Percentiles rank a stretch among this genome's conserved stretches.
Conservation (phyloP, 2,113 vertebrate genomes). For the Axis porcinus region DNA sequence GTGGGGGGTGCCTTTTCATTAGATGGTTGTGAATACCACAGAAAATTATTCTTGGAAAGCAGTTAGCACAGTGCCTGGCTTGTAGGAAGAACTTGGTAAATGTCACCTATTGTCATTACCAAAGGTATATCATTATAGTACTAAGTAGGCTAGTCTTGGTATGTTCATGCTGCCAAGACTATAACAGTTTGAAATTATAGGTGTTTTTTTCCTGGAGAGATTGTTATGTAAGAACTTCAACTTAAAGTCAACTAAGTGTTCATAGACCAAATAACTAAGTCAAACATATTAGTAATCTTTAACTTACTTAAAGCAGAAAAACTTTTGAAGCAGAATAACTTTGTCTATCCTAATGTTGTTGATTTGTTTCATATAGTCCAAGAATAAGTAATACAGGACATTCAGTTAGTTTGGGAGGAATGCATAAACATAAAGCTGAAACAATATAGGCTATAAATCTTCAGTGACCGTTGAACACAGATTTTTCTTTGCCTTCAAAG, state of each 20-base stretch:
- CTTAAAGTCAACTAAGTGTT: background rate
- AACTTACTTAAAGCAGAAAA: background rate
- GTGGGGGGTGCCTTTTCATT: background rate
- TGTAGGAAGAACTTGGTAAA: background rate
- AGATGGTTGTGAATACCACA: background rate
- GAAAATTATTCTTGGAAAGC: background rate
- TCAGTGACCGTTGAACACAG: background rate
- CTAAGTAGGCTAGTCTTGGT: background rate
- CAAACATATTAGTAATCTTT: background rate
- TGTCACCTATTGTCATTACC: background rate
- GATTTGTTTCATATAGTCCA: background rate
- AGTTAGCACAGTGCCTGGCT: background rate
- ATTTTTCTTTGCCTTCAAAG: background rate
- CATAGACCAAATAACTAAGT: background rate
- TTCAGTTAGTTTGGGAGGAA: background rate
- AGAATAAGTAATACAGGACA: background rate
- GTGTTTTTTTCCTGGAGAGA: background rate
- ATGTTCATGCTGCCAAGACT: background rate
- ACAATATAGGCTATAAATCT: background rate
- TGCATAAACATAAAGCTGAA: background rate
- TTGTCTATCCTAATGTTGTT: background rate
- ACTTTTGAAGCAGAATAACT: background rate
- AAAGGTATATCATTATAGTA: background rate
- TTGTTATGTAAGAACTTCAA: background rate
- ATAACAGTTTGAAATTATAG: background rate